A percentile compares a stretch with the other conserved stretches of the same genome.
Evolutionary conservation across 2,888 invertebrate genomes (phyloP).

Genomic region (Ecdyonurus torrentis): DNA sequence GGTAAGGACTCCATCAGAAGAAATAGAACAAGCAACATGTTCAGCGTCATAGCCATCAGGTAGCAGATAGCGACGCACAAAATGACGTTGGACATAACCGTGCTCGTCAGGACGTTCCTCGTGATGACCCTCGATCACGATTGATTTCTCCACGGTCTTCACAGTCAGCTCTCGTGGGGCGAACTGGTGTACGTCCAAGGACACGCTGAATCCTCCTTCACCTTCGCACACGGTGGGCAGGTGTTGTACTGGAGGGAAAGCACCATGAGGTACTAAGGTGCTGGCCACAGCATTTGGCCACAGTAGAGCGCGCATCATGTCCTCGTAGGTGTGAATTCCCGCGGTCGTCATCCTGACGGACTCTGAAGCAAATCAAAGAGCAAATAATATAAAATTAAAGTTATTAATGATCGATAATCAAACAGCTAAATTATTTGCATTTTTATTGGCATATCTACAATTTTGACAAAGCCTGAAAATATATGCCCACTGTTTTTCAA

Average conservation of each 20-base stretch:
- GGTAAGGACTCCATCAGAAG: constrained; percentile 30
- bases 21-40: constrained; percentile 28
- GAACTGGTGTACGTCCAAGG: constrained; percentile 28
- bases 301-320: not conserved
- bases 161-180: constrained; percentile 31
- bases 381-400: no score
- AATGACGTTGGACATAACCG: constrained; percentile 31
- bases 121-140: constrained; percentile 32
- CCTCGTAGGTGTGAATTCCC: not conserved
- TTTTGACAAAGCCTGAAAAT: no score
- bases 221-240: not conserved
- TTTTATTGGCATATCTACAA: no score
- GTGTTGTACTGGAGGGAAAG: not conserved
- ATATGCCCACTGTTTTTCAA: no score
- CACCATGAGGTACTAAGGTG: not conserved
- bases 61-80: constrained; percentile 29
- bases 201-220: not conserved
- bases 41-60: constrained; percentile 28
- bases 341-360: not conserved
- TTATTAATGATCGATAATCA: no score
- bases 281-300: not conserved
- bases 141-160: constrained; percentile 27
- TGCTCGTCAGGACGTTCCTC: constrained; percentile 32
- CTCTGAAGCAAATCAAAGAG: no score
- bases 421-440: no score